Conservation (phyloP, 2,888 invertebrate genomes). For the Mythimna albipuncta region DNA sequence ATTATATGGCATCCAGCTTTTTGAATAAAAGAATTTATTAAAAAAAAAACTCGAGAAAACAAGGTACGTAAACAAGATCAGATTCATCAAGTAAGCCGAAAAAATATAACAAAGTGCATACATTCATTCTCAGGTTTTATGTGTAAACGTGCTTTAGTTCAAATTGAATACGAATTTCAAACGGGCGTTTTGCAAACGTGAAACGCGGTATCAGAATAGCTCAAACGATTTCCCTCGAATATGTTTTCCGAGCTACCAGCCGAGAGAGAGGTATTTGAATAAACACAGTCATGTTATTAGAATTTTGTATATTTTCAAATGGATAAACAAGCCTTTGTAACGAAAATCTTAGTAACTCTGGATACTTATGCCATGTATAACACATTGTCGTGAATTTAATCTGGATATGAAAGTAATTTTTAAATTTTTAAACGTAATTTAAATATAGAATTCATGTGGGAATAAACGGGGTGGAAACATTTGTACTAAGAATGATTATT, state of each 20-base stretch:
- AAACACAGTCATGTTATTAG: constrained; percentile 50
- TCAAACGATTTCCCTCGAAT: constrained; percentile 57
- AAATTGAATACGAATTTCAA: constrained; percentile 60
- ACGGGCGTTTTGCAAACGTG: constrained; percentile 41
- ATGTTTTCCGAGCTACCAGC: constrained; percentile 52
- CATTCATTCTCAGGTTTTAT: constrained; percentile 25
- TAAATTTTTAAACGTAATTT: neutral
- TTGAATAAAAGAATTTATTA: too few species aligned
- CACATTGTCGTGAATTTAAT: constrained; percentile 1
- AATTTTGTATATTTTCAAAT: constrained; percentile 51
- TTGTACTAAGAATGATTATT: neutral
- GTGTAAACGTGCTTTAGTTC: constrained; percentile 27
- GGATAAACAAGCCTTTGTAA: constrained; percentile 44
- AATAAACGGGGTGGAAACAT: neutral
- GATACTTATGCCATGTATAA: constrained; percentile 4
- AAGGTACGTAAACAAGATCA: neutral
- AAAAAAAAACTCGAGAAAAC: neutral
- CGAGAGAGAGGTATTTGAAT: constrained; percentile 49
- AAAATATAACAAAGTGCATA: constrained; percentile 17
- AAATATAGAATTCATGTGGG: neutral
- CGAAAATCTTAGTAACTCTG: constrained; percentile 22
- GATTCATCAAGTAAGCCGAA: neutral
- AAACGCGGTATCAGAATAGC: constrained; percentile 53
- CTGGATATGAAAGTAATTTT: neutral
- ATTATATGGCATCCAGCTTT: too few species aligned